These are phyloP conservation scores for Scaeva pyrastri DNA, from an alignment of 2,888 invertebrate genomes.

Conservation along the genomic window DNA sequence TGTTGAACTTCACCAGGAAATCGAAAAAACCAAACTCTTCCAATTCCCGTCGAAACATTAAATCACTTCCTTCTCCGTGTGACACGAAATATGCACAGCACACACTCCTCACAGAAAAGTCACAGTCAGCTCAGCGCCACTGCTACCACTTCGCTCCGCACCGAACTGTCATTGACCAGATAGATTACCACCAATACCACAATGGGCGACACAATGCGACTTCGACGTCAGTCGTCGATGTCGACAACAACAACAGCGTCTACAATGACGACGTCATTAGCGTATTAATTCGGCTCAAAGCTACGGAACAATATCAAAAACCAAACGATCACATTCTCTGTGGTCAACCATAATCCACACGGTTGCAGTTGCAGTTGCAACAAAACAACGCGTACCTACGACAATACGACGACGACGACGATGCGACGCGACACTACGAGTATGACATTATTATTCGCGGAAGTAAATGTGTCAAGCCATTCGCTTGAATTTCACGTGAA, in stretches of 20 bases:
- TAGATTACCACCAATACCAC: slow-evolving; percentile 51
- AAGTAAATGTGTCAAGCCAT: slow-evolving; percentile 63
- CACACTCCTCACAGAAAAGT: slow-evolving; percentile 23
- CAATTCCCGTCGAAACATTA: slow-evolving; percentile 32
- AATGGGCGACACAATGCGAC: slow-evolving; percentile 14
- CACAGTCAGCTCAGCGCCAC: background rate
- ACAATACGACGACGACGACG: no score
- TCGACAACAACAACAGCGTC: no score
- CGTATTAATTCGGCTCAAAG: slow-evolving; percentile 39
- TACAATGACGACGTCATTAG: slow-evolving; percentile 50
- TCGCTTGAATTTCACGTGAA: slow-evolving; percentile 52
- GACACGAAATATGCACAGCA: slow-evolving; percentile 29
- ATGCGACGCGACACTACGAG: slow-evolving; percentile 6
- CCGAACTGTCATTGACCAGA: slow-evolving; percentile 55
- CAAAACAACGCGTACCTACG: slow-evolving; percentile 29
- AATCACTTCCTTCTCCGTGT: slow-evolving; percentile 64
- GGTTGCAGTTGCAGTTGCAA: slow-evolving; percentile 8
- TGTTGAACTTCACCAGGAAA: slow-evolving; percentile 61
- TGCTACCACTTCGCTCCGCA: background rate
- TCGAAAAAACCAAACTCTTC: slow-evolving; percentile 1
- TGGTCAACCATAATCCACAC: slow-evolving; percentile 52
- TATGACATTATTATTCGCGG: slow-evolving; percentile 48
- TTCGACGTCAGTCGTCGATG: background rate
- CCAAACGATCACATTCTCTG: slow-evolving; percentile 67
- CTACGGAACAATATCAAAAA: slow-evolving; percentile 51